A percentile compares a stretch with the other conserved stretches of the same genome.
These are phyloP conservation scores for Brenthis hecate DNA, from an alignment of 2,888 invertebrate genomes.

Conservation along the genomic window DNA sequence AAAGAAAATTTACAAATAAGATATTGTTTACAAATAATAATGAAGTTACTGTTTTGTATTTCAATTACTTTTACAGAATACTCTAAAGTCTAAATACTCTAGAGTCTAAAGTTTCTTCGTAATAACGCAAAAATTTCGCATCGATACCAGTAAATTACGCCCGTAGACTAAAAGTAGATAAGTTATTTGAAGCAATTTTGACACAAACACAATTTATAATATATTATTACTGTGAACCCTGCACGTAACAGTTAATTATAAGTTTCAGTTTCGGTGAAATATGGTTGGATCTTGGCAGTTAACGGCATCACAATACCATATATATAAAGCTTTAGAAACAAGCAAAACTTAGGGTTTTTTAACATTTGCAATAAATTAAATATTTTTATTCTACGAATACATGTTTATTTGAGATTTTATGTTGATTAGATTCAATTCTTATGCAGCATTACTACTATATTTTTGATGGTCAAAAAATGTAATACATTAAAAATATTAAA, in stretches of 20 bases:
- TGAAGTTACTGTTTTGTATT: too few relatives aligned
- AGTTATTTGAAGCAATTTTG: slow-evolving; percentile 9
- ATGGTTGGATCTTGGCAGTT: slow-evolving; percentile 1
- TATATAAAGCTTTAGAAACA: too few relatives aligned
- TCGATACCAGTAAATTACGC: neutral
- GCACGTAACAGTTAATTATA: slow-evolving; percentile 18
- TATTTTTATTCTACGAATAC: too few relatives aligned
- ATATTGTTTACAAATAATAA: neutral
- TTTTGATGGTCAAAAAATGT: too few relatives aligned
- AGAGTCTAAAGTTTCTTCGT: neutral
- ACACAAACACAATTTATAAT: slow-evolving; percentile 16
- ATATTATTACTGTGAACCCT: slow-evolving; percentile 10
- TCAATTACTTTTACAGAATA: too few relatives aligned
- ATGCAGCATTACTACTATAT: too few relatives aligned
- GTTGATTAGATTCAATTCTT: too few relatives aligned
- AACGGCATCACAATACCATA: neutral
- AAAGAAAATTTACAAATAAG: neutral
- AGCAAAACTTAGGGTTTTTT: too few relatives aligned
- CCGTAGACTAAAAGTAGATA: slow-evolving; percentile 3
- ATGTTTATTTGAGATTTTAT: too few relatives aligned
- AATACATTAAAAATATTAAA: too few relatives aligned
- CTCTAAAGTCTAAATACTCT: too few relatives aligned
- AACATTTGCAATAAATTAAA: too few relatives aligned
- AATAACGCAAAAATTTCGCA: neutral
- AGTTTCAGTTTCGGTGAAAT: slow-evolving; percentile 17